Percentiles rank a stretch among this genome's conserved stretches.
Conservation (phyloP, 2,888 invertebrate genomes). For the Pseudococcus jackbeardsleyi region DNA sequence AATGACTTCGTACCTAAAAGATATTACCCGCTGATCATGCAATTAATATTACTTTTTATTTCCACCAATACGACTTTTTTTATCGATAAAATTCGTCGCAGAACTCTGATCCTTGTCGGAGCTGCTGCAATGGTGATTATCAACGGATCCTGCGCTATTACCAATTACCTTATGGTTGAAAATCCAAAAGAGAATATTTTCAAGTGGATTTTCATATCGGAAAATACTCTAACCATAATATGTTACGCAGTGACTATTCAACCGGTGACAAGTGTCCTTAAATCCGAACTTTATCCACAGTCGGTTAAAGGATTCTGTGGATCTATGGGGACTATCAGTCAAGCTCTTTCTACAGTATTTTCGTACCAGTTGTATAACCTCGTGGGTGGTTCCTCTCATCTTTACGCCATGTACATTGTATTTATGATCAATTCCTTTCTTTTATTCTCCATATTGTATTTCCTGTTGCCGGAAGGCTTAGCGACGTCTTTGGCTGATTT, state of each 20-base stretch:
- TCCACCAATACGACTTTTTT: background rate
- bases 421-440: background rate
- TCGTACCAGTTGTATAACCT: conserved; percentile 33
- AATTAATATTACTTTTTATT: background rate
- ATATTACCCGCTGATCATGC: conserved; percentile 25
- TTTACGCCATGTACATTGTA: background rate
- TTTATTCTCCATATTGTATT: background rate
- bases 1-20: background rate
- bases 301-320: conserved; percentile 19
- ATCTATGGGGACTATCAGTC: background rate
- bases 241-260: background rate
- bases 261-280: background rate
- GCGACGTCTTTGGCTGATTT: conserved; percentile 29
- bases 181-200: background rate
- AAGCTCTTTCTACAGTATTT: background rate
- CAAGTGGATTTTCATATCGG: conserved; percentile 20
- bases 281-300: conserved; percentile 45
- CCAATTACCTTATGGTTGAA: background rate
- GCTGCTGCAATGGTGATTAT: background rate
- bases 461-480: conserved; percentile 1
- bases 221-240: background rate
- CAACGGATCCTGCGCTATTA: background rate
- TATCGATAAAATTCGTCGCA: conserved; percentile 20
- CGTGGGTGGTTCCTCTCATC: background rate
- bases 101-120: background rate